Evolutionary conservation across 2,888 invertebrate species (phyloP), one percentile per base, ranked within the genome.

Genomic region (Ctenicera cuprea): DNA sequence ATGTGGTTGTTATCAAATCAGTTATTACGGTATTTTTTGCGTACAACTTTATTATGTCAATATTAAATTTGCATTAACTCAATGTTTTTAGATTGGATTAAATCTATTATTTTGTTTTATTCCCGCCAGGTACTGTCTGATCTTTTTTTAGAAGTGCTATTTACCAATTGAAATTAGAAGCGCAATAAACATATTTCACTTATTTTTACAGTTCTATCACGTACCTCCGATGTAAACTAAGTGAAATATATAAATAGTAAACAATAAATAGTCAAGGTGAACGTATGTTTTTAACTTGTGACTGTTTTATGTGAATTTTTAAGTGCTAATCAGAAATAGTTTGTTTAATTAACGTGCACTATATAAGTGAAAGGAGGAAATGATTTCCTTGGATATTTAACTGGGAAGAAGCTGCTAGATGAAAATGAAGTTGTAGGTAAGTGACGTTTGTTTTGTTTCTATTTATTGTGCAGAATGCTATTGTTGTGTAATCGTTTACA

Each of bases 291-390:
- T 8, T 12, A 41, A n/a, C 5, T 41, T 41, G 41, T 30, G n/a
- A 12, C n/a, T 54, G 30, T 5, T 57, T 18, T 57, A 14, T 33
- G 18, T 16, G n/a, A 3, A 30, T 20, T 14, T 16, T 37, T 16
- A 43, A 43, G 57, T 57, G 57, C 12, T 14, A 5, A 14, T 8
- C 14, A 2, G 11, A 26, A 43, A 8, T 12, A 38, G 38, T 50
- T 57, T 37, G 8, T 1, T 33, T 30, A 54, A 38, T 38, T 20
- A 59, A 38, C 38, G 59, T 38, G 59, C 59, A 38, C 57, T 37
- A 50, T 50, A 33, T 38, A 52, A 66, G 65, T 66, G 65, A 66
- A 66, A 66, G 65, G 52, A 66, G 65, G 65, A 66, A 66, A 66
- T 38, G 12, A 33, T 52, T 64, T 33, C 26, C 16, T 52, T 20